A percentile compares a stretch with the other conserved stretches of the same genome.
Evolutionary conservation across 2,797 vertebrate species (phyloP).

Genomic region (Xenopus petersii): DNA sequence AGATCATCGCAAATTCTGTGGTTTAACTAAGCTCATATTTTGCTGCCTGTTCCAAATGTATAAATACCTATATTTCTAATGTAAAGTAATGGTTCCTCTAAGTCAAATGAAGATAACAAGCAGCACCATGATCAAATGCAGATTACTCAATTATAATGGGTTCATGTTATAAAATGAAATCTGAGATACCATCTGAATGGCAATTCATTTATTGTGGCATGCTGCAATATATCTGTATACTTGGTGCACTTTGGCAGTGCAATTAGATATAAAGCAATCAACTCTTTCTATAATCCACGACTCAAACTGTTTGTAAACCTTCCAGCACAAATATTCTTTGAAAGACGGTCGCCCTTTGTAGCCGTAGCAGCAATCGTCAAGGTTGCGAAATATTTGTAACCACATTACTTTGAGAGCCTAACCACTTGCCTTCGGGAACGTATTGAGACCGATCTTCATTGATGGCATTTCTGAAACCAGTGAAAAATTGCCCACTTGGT

Average conservation of each 20-base stretch:
- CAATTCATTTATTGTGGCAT: background rate
- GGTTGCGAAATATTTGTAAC: conserved; percentile 45
- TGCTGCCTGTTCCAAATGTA: too few species aligned
- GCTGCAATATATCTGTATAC: background rate
- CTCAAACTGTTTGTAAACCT: conserved; percentile 39
- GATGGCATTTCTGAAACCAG: conserved; percentile 28
- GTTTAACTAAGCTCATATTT: too few species aligned
- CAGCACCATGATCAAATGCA: too few species aligned
- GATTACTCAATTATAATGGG: too few species aligned
- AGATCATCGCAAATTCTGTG: too few species aligned
- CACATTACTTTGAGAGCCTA: conserved; percentile 39
- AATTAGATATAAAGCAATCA: conserved; percentile 46
- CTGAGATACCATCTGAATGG: too few species aligned
- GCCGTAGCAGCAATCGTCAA: conserved; percentile 36
- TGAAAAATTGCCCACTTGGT: conserved; percentile 28
- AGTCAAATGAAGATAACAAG: too few species aligned
- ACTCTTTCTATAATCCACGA: conserved; percentile 43
- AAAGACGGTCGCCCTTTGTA: conserved; percentile 51
- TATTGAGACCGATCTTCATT: conserved; percentile 38
- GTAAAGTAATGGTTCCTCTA: too few species aligned
- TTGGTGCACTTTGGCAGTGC: background rate
- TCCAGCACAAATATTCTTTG: conserved; percentile 59
- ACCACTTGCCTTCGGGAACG: conserved; percentile 38
- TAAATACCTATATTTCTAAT: too few species aligned
- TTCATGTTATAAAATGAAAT: too few species aligned